A percentile compares a stretch with the other conserved stretches of the same genome.
These are phyloP conservation scores for Cataglyphis albicans DNA, from an alignment of 2,888 invertebrate species.

Conservation along the genomic window DNA sequence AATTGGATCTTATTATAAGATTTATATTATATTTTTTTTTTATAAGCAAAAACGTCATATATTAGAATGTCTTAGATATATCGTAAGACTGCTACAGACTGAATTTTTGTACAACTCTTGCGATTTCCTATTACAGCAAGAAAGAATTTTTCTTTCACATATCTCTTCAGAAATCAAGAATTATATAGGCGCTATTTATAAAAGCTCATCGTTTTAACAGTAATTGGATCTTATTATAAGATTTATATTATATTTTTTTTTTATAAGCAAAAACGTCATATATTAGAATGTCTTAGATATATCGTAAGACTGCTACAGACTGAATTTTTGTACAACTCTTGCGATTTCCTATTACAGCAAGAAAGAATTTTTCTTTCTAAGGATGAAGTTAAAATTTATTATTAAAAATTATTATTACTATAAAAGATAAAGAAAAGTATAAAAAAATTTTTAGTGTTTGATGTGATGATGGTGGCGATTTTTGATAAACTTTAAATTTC, in stretches of 20 bases:
- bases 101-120: background rate
- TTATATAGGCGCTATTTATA: background rate
- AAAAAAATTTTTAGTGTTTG: background rate
- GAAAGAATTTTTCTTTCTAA: background rate
- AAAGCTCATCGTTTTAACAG: background rate
- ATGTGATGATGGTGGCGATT: conserved; percentile 6
- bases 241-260: background rate
- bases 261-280: background rate
- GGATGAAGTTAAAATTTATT: too few relatives aligned
- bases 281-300: background rate
- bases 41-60: background rate
- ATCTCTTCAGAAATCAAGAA: background rate
- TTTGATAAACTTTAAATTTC: conserved; percentile 15
- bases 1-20: background rate
- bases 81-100: background rate
- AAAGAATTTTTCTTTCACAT: background rate
- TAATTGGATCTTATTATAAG: background rate
- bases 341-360: background rate
- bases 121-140: background rate
- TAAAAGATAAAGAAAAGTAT: too few relatives aligned
- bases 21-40: background rate
- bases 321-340: background rate
- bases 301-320: background rate
- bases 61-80: background rate
- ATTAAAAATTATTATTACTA: too few relatives aligned